Conservation (phyloP, 2,113 vertebrate genomes). For the Oncorhynchus tshawytscha region DNA sequence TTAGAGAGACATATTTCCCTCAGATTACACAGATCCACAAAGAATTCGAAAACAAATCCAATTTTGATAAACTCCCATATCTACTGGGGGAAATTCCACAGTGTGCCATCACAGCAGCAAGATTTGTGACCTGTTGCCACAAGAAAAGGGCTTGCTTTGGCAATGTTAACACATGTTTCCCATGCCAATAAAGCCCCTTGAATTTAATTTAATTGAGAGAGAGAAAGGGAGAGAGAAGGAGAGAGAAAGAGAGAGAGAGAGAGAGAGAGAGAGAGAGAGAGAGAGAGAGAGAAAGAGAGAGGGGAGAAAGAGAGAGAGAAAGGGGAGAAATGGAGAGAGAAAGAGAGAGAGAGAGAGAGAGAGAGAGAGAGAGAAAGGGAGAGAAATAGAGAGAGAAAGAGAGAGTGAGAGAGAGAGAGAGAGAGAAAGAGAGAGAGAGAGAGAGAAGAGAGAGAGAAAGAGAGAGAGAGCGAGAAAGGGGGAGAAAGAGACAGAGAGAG, state of each 20-base stretch:
- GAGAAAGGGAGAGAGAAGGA: background rate
- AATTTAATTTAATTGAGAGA: no score
- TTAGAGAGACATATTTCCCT: no score
- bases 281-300: background rate
- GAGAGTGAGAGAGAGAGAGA: background rate
- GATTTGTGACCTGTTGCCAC: no score
- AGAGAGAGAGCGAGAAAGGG: background rate
- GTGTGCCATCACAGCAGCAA: no score
- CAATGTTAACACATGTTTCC: no score
- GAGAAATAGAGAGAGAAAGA: background rate
- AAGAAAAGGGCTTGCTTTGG: no score
- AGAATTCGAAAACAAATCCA: no score
- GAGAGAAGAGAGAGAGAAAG: conserved; percentile 9
- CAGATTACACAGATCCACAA: no score
- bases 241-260: conserved; percentile 10
- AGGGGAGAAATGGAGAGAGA: background rate
- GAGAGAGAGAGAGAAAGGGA: background rate
- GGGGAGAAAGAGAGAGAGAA: rapidly evolving
- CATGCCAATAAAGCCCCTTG: no score
- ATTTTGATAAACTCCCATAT: no score
- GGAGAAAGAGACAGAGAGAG: background rate
- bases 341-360: background rate
- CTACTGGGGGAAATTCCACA: no score
- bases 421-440: background rate
- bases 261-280: background rate